These are phyloP conservation scores for Heliconius hortense DNA, from an alignment of 2,888 invertebrate genomes.

Conservation along the genomic window DNA sequence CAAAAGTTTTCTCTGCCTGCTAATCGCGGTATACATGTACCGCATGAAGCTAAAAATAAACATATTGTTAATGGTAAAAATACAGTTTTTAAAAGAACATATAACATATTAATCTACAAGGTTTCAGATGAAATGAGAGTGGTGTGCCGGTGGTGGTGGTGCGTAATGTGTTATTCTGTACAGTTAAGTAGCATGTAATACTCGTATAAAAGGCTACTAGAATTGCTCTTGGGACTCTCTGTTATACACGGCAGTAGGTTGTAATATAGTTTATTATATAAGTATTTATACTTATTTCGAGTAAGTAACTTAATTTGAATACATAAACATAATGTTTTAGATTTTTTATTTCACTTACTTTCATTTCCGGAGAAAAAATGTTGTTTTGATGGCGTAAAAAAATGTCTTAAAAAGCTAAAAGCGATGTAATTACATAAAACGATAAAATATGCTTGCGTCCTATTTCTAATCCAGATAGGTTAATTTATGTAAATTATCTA, in stretches of 20 bases:
- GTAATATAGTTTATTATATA: too few species aligned
- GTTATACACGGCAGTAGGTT: background rate
- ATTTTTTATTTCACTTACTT: background rate
- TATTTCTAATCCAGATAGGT: too few species aligned
- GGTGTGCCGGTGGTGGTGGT: background rate
- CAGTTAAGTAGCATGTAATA: background rate
- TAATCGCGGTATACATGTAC: too few species aligned
- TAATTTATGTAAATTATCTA: background rate
- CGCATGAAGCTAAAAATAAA: too few species aligned
- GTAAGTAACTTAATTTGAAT: background rate
- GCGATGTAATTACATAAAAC: background rate
- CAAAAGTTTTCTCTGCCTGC: too few species aligned
- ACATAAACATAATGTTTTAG: too few species aligned
- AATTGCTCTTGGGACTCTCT: constrained; percentile 1
- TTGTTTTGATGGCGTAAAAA: background rate
- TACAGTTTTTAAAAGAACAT: background rate
- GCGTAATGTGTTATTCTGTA: background rate
- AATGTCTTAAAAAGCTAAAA: background rate
- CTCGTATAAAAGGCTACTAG: background rate
- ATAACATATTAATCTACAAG: background rate
- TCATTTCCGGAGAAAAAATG: background rate
- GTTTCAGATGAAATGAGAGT: background rate
- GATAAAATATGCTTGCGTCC: background rate
- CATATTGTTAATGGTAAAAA: background rate
- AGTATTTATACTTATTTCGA: too few species aligned